Percentiles rank a stretch among this genome's conserved stretches.
Evolutionary conservation across 1,140 invertebrate genomes (phyloP).

Genomic region (Cepaea nemoralis): DNA sequence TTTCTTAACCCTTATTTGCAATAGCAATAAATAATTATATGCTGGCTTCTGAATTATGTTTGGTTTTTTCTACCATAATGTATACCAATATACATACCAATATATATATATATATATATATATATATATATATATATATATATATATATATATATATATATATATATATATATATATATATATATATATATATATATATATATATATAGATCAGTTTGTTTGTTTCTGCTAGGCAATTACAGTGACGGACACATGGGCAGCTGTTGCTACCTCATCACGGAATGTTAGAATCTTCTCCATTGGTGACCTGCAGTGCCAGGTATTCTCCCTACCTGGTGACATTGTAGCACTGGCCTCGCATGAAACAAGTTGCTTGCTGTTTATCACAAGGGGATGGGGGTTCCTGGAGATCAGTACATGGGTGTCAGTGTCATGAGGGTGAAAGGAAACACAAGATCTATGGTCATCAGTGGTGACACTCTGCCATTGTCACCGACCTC

Average conservation of each 20-base stretch:
- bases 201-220: too few species aligned
- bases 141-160: too few species aligned
- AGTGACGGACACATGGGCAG: constrained; percentile 82
- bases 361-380: constrained; percentile 81
- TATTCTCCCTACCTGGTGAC: constrained; percentile 81
- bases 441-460: constrained; percentile 53
- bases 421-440: constrained; percentile 69
- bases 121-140: too few species aligned
- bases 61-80: too few species aligned
- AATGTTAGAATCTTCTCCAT: constrained; percentile 86
- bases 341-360: constrained; percentile 80
- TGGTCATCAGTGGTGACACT: constrained; percentile 58
- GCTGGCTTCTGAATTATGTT: too few species aligned
- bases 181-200: too few species aligned
- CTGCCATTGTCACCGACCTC: constrained; percentile 81
- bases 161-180: too few species aligned
- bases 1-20: too few species aligned
- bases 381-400: constrained; percentile 75
- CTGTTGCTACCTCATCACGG: constrained; percentile 81
- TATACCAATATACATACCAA: too few species aligned
- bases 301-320: constrained; percentile 87
- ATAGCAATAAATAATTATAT: too few species aligned
- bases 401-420: constrained; percentile 73
- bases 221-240: constrained; percentile 75
- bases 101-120: too few species aligned